phyloP scores from a whole-genome alignment of 2,113 vertebrate species.

The Plestiodon gilberti region DNA sequence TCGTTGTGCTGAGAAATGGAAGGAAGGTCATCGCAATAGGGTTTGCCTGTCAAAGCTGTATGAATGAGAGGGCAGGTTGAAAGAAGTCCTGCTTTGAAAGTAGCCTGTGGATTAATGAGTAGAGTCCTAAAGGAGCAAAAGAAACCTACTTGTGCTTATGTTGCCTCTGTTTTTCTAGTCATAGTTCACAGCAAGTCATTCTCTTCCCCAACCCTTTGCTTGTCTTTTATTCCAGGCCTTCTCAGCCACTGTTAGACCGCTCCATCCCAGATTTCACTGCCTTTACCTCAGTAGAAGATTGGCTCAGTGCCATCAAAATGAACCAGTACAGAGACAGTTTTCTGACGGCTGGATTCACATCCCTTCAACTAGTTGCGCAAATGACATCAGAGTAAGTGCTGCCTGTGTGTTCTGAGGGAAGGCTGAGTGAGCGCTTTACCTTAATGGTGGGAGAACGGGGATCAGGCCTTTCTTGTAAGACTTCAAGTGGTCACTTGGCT shows the following conservation, averaged over 20 bases:
- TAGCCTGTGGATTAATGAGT: not conserved
- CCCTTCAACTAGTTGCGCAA: conserved; percentile 94
- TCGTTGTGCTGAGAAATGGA: not conserved
- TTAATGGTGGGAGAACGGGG: not conserved
- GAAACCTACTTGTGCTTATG: not conserved
- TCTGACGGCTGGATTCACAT: conserved; percentile 96
- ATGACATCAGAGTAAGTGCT: conserved; percentile 97
- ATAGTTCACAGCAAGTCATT: not conserved
- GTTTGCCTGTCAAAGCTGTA: not conserved
- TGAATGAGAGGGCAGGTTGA: not conserved
- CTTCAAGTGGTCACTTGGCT: not conserved
- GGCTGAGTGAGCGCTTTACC: not conserved
- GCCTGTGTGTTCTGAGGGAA: not conserved
- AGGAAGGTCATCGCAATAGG: not conserved
- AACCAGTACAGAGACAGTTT: conserved; percentile 98
- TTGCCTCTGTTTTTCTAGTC: not conserved
- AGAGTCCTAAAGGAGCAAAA: not conserved
- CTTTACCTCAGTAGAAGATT: conserved; percentile 98
- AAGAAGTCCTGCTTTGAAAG: not conserved
- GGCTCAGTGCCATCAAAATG: conserved; percentile 98
- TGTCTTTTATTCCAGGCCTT: conserved; percentile 84
- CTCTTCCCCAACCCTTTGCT: not conserved
- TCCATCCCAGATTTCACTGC: conserved; percentile 98
- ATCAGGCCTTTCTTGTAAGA: not conserved
- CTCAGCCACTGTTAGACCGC: conserved; percentile 96